Evolutionary conservation across 2,888 invertebrate genomes (phyloP), one percentile per base, ranked within the genome.

Genomic region (Lepidocyrtoides sp.): DNA sequence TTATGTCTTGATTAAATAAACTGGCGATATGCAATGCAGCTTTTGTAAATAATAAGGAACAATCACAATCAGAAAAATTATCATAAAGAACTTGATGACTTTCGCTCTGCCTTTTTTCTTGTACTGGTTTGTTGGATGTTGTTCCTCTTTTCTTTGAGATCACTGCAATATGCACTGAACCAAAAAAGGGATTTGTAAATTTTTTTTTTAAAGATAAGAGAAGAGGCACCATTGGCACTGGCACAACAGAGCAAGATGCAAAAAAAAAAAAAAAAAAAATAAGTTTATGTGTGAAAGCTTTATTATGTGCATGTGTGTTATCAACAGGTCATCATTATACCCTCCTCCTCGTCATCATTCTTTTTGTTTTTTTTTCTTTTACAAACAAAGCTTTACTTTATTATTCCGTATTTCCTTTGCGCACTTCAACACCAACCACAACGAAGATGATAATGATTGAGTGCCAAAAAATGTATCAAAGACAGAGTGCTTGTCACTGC

Each of bases 291-390:
- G 81, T 81, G 81, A 57, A 81, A 81, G 60, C 48, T n/a, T n/a
- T n/a, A n/a, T n/a, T n/a, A n/a, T 26, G 57, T n/a, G 12, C 81
- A 81, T n/a, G 66, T 12, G 32, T 10, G 41, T 60, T 32, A 57
- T 81, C 82, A 44, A 36, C 44, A 63, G 41, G 20, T 82, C 57
- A 54, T 82, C 82, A 63, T 82, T 82, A 63, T 81, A n/a, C n/a
- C n/a, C 81, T 17, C 20, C 26, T 4, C 41, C 14, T 63, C 60
- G n/a, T 32, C 66, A 66, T 66, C 32, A 66, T 29, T n/a, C 66
- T 32, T 66, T n/a, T 66, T 66, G 4, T n/a, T n/a, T n/a, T n/a
- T n/a, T n/a, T n/a, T n/a, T n/a, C n/a, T n/a, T n/a, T 26, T 1
- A 4, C 10, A 32, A 66, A 66, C 23, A 79, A 36, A 60, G 41